Evolutionary conservation across 1,140 invertebrate species (phyloP).

Genomic region (Adelges cooleyi): DNA sequence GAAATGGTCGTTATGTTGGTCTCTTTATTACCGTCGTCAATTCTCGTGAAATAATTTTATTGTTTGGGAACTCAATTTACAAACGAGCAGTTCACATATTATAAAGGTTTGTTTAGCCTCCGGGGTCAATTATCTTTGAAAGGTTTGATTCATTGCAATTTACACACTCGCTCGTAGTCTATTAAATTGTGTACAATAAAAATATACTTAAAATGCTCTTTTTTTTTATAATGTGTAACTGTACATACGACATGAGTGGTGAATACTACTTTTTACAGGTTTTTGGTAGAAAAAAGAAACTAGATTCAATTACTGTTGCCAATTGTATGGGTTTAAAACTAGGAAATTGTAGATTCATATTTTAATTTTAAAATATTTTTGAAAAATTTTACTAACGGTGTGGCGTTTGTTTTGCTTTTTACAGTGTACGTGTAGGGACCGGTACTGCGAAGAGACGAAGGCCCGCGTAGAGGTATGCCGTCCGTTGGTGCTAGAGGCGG

Average conservation of each 20-base stretch:
- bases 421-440: slow-evolving; percentile 51
- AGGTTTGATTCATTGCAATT: slow-evolving; percentile 11
- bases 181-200: too few relatives aligned
- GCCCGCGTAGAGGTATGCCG: slow-evolving; percentile 62
- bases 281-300: too few relatives aligned
- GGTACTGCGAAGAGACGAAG: slow-evolving; percentile 62
- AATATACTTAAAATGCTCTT: too few relatives aligned
- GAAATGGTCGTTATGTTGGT: background rate
- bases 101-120: background rate
- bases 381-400: too few relatives aligned
- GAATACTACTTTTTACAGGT: too few relatives aligned
- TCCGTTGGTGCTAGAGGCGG: slow-evolving; percentile 58
- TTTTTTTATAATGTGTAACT: too few relatives aligned
- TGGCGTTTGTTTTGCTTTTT: slow-evolving; percentile 22
- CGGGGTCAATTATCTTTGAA: slow-evolving; percentile 3
- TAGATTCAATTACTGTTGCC: too few relatives aligned
- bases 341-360: too few relatives aligned
- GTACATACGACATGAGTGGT: too few relatives aligned
- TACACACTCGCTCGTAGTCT: background rate
- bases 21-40: background rate
- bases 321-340: too few relatives aligned
- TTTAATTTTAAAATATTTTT: too few relatives aligned
- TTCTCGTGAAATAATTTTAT: background rate
- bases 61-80: slow-evolving; percentile 12
- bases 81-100: background rate